A percentile compares a stretch with the other conserved stretches of the same genome.
phyloP scores from a whole-genome alignment of 2,113 vertebrate species.

The Podocnemis expansa region DNA sequence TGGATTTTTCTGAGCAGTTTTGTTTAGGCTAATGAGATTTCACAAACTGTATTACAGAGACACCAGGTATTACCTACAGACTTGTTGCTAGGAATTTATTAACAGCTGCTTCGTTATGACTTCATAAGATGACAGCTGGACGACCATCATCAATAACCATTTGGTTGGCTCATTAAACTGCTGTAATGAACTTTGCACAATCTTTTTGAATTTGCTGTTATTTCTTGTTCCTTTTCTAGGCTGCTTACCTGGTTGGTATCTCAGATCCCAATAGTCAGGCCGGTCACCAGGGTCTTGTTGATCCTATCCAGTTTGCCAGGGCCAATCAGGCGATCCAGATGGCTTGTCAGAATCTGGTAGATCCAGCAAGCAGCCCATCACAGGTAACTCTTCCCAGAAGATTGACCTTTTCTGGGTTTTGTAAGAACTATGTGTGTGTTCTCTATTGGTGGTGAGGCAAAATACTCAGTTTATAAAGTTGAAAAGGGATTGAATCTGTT shows the following conservation, averaged over 20 bases:
- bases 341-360: constrained; percentile 97
- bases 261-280: constrained; percentile 98
- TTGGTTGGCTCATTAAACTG: neutral
- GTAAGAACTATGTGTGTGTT: fast-evolving
- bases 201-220: neutral
- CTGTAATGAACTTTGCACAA: neutral
- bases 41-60: neutral
- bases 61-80: neutral
- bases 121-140: neutral
- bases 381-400: constrained; percentile 82
- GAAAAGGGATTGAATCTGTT: fast-evolving
- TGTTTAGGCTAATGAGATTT: neutral
- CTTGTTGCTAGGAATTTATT: neutral
- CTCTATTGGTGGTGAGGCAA: neutral
- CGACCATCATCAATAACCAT: neutral
- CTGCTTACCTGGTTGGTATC: constrained; percentile 96
- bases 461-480: neutral
- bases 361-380: constrained; percentile 94
- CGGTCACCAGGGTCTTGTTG: constrained; percentile 96
- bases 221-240: constrained; percentile 73
- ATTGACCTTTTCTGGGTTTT: fast-evolving
- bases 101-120: neutral
- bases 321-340: constrained; percentile 99
- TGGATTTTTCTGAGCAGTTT: neutral
- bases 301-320: constrained; percentile 96